A percentile compares a stretch with the other conserved stretches of the same genome.
Evolutionary conservation across 2,888 invertebrate species (phyloP).

Genomic region (Coecobrya sp.): DNA sequence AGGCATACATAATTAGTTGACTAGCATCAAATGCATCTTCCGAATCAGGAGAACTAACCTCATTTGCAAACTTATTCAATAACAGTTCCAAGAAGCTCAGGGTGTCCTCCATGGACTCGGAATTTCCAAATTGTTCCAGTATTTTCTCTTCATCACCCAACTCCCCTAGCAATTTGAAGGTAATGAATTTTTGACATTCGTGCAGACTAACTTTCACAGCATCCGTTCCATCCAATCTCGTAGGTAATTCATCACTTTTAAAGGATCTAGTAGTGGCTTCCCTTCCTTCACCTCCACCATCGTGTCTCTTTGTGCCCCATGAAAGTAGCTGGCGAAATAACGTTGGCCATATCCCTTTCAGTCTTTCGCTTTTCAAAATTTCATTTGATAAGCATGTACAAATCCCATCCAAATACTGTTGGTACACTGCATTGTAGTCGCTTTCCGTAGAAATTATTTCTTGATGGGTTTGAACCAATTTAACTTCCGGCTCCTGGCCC

Average conservation of each 20-base stretch:
- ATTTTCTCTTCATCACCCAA: conserved; percentile 82
- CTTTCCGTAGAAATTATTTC: conserved; percentile 45
- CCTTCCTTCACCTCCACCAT: neutral
- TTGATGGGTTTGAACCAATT: conserved; percentile 45
- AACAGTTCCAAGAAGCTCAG: conserved; percentile 82
- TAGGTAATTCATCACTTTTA: conserved; percentile 71
- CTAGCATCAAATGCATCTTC: conserved; percentile 76
- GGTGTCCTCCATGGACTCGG: conserved; percentile 75
- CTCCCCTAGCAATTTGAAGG: conserved; percentile 82
- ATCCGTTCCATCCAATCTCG: conserved; percentile 44
- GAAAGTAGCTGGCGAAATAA: conserved; percentile 70
- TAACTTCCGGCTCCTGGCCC: conserved; percentile 31
- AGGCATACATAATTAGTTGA: conserved; percentile 79
- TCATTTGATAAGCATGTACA: conserved; percentile 35
- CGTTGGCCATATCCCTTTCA: conserved; percentile 57
- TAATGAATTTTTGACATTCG: conserved; percentile 76
- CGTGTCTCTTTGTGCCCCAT: conserved; percentile 70
- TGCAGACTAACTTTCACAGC: conserved; percentile 38
- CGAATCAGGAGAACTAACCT: conserved; percentile 18
- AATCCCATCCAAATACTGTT: conserved; percentile 48
- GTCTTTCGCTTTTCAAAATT: conserved; percentile 63
- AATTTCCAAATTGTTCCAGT: conserved; percentile 79
- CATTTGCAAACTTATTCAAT: conserved; percentile 79
- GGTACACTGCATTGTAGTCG: conserved; percentile 65
- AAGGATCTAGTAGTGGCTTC: neutral